Conservation (phyloP, 1,140 invertebrate species). For the Drosophila nebulosa region DNA sequence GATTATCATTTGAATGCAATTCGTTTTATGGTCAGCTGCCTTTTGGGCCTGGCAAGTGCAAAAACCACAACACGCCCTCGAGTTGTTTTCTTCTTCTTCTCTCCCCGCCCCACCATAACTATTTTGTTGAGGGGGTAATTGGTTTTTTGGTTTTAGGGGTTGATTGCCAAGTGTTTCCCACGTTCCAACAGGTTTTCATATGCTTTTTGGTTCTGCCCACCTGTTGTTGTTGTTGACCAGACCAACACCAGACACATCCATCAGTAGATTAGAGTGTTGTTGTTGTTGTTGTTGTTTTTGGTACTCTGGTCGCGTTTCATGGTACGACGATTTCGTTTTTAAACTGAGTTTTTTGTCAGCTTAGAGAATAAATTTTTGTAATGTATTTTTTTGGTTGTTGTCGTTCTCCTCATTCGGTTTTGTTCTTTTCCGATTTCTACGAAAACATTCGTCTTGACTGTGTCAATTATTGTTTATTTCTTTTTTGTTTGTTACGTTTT, state of each 20-base stretch:
- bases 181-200: constrained; percentile 60
- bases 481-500: constrained; percentile 5
- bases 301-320: constrained; percentile 43
- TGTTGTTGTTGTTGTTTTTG: constrained; percentile 31
- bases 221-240: constrained; percentile 8
- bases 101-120: background rate
- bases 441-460: constrained; percentile 38
- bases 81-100: background rate
- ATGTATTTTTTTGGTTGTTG: constrained; percentile 14
- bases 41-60: background rate
- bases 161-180: constrained; percentile 45
- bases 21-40: background rate
- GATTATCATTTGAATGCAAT: background rate
- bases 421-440: constrained; percentile 45
- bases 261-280: constrained; percentile 12
- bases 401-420: constrained; percentile 8
- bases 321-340: constrained; percentile 14
- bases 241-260: constrained; percentile 24
- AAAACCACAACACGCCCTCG: background rate
- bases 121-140: constrained; percentile 46
- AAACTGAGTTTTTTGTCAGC: constrained; percentile 35
- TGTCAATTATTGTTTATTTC: constrained; percentile 56
- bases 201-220: constrained; percentile 7
- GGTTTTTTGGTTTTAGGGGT: constrained; percentile 31
- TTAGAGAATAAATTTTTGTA: constrained; percentile 59